Base-by-base conservation (phyloP, 2,113 vertebrate species). In the Perca schrenkii region DNA sequence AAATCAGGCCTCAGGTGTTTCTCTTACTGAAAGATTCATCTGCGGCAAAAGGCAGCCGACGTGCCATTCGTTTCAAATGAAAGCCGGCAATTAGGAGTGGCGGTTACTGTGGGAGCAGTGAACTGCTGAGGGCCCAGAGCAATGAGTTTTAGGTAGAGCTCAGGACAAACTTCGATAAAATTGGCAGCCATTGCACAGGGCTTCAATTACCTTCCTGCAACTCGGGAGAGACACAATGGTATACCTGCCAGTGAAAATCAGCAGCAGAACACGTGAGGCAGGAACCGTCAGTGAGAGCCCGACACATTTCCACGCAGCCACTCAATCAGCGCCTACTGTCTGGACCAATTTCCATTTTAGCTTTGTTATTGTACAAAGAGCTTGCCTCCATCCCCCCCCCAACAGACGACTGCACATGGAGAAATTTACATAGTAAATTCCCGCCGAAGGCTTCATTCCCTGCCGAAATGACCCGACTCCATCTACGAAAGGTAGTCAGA, bases 61-160 rank as follows among this genome's bases (percentile, higher is more conserved):
- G 2, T 74, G 71, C 82, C 70, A 58, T 71, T 87, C 62, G 83
- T 85, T 81, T 79, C 25, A 64, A 86, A 87, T 61, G 77, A 70
- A 87, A 60, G 67, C 58, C 60, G 54, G 71, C 36, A 87, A 87
- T 86, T 88, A 80, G 60, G 66, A 77, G 58, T 13, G 56, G 77
- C 80, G 58, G 62, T 61, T 57, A 65, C 65, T 65, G 50, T 50
- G 52, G 34, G 65, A 74, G 71, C 62, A 58, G 53, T 21, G 62
- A 80, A 60, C 16, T 54, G 72, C 74, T 58, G 66, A 12, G 43
- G 69, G 65, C 69, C 69, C 19, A 5, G 74, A 77, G 77, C 22
- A 56, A 46, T 34, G 84, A 77, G 19, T 40, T 56, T 36, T 7
- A 52, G 49, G 61, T 31, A 2, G 46, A 61, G 17, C 61, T 21